phyloP scores from a whole-genome alignment of 37 sponge, comb jelly and placozoan species.

The Crambe crambe region DNA sequence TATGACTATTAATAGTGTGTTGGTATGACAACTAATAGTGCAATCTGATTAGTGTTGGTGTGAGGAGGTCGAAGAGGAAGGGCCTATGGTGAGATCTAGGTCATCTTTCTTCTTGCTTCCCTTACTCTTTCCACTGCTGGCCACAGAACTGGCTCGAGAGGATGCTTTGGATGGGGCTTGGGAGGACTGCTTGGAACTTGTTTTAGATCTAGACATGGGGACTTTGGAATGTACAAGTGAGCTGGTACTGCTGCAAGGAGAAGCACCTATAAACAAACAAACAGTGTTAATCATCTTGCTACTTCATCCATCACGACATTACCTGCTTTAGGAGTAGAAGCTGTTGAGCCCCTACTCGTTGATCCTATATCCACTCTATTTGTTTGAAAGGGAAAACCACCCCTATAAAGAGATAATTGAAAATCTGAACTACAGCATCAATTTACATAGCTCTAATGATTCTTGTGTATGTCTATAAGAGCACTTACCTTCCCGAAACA shows the following conservation, averaged over 20 bases:
- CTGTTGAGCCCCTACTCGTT: background rate
- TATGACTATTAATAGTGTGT: background rate
- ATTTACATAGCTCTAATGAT: no score
- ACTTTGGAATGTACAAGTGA: constrained; percentile 15
- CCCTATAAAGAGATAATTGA: no score
- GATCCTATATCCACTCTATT: constrained; percentile 36
- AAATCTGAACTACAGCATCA: no score
- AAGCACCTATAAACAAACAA: constrained; percentile 16
- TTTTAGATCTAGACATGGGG: background rate
- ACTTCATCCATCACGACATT: background rate
- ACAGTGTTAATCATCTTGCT: background rate
- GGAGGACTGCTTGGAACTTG: constrained; percentile 51
- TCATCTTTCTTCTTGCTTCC: constrained; percentile 18
- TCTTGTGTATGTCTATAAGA: no score
- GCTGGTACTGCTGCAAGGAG: constrained; percentile 49
- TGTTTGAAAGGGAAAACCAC: constrained; percentile 43
- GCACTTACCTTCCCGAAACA: constrained; percentile 27
- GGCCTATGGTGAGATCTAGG: constrained; percentile 65
- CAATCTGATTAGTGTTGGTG: background rate
- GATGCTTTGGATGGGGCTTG: constrained; percentile 34
- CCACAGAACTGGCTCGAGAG: constrained; percentile 37
- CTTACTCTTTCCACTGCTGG: background rate
- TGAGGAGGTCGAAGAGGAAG: constrained; percentile 4
- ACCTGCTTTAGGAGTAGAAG: constrained; percentile 21
- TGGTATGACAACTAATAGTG: background rate